Percentiles rank a stretch among this genome's conserved stretches.
These are phyloP conservation scores for Megaceryle torquata DNA, from an alignment of 2,113 vertebrate genomes.

Conservation along the genomic window DNA sequence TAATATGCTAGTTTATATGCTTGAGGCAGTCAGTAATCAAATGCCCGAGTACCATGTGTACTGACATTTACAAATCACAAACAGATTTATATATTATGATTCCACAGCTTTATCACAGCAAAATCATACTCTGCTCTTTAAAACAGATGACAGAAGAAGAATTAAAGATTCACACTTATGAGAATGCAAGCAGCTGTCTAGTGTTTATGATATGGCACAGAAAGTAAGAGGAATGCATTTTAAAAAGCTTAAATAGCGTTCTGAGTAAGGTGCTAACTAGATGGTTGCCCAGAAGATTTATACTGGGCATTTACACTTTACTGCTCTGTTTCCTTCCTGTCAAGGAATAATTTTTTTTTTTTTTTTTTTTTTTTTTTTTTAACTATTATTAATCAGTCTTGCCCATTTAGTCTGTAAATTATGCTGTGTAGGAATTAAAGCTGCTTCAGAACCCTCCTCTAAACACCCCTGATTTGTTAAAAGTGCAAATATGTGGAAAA, in stretches of 20 bases:
- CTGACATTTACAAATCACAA: conserved; percentile 50
- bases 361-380: not conserved
- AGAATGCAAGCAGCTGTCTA: conserved; percentile 20
- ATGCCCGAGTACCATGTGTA: not conserved
- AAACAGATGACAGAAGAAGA: conserved; percentile 33
- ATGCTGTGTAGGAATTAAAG: not conserved
- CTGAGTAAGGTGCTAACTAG: not conserved
- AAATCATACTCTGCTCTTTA: conserved; percentile 33
- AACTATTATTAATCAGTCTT: not conserved
- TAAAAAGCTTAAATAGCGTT: not conserved
- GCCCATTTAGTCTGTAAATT: not conserved
- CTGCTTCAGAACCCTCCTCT: not conserved
- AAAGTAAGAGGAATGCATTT: not conserved
- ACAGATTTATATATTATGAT: conserved; percentile 49
- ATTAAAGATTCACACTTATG: not conserved
- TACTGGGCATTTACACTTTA: not conserved
- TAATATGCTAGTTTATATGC: conserved; percentile 51
- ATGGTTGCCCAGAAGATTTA: not conserved
- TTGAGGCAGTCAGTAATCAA: conserved; percentile 47
- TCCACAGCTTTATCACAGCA: conserved; percentile 27
- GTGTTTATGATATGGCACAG: not conserved
- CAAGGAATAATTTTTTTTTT: not conserved
- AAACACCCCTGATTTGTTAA: not conserved
- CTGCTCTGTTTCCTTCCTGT: not conserved
- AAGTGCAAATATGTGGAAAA: not conserved